phyloP scores from a whole-genome alignment of 2,888 invertebrate species.

The Drosophila nigritarsus region DNA sequence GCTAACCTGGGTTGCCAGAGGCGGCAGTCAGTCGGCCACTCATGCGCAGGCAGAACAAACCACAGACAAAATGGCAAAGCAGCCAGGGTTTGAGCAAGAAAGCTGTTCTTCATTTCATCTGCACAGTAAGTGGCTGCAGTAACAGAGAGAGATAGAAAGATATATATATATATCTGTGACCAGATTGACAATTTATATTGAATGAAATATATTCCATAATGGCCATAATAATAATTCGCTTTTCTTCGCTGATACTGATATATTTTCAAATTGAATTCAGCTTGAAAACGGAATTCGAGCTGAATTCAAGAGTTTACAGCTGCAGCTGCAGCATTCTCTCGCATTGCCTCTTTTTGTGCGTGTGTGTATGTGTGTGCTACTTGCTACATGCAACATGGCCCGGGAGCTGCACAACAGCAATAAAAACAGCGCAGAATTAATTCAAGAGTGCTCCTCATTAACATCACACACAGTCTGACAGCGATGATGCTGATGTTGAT shows the following conservation, averaged over 20 bases:
- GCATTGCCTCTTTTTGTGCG: slow-evolving; percentile 5
- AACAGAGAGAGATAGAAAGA: background rate
- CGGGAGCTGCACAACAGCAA: slow-evolving; percentile 37
- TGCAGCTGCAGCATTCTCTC: slow-evolving; percentile 6
- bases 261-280: slow-evolving; percentile 8
- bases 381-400: slow-evolving; percentile 49
- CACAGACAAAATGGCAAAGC: slow-evolving; percentile 30
- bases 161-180: no score
- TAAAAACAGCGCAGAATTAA: slow-evolving; percentile 50
- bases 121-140: background rate
- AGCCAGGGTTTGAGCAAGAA: slow-evolving; percentile 11
- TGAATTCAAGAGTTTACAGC: slow-evolving; percentile 16
- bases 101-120: slow-evolving; percentile 10
- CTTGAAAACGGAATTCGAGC: slow-evolving; percentile 3
- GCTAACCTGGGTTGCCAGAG: slow-evolving; percentile 30
- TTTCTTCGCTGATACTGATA: slow-evolving; percentile 26
- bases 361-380: slow-evolving; percentile 6
- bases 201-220: background rate
- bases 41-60: slow-evolving; percentile 60
- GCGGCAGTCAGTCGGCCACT: slow-evolving; percentile 57
- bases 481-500: slow-evolving; percentile 18
- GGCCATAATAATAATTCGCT: background rate
- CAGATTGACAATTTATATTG: background rate
- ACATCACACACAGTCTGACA: slow-evolving; percentile 53
- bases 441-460: slow-evolving; percentile 64